Base-by-base conservation (phyloP, 2,888 invertebrate genomes). In the Drosophila limbata region DNA sequence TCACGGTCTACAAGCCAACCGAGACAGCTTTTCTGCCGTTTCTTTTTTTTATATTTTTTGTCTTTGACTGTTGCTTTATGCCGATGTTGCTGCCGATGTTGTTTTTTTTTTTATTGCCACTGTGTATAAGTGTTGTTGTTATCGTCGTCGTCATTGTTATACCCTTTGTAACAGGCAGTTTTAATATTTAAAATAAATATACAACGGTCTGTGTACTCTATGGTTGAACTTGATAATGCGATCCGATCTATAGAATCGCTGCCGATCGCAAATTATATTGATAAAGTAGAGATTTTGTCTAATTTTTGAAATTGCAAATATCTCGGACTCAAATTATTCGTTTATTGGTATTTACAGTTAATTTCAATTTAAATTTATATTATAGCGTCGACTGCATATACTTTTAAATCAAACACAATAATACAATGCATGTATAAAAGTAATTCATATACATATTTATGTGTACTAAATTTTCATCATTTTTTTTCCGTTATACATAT, bases 1-100 rank as follows among this genome's bases (percentile, higher is more conserved):
- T 91, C 91, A 91, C 90, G 91, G 90, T 91, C 91, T 89, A 81
- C 81, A 88, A 81, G 81, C 90, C 90, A 91, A 90, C 91, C 90
- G 91, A 87, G 77, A 89, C 89, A 79, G 76, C 84, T 84, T 79
- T 86, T 85, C 87, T 86, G 86, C 81, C 83, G 85, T 87, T 84
- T 84, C 84, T 88, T 84, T 84, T 55, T 55, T 17, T 42, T 28
- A 37, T 40, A 37, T 52, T 31, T 55, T 33, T 88, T 68, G 76
- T 75, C 68, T 77, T 83, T 80, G 82, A 71, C 88, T 85, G 74
- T 81, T 85, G 82, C 79, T 74, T 63, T 76, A 56, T 72, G 63
- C 61, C 48, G 45, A 56, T 62, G 40, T 52, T 60, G 65, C 52
- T 60, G 51, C 42, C 45, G 60, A 37, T 70, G 21, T 64, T 76